phyloP scores from a whole-genome alignment of 2,888 invertebrate species.

The Anthrax anthrax region DNA sequence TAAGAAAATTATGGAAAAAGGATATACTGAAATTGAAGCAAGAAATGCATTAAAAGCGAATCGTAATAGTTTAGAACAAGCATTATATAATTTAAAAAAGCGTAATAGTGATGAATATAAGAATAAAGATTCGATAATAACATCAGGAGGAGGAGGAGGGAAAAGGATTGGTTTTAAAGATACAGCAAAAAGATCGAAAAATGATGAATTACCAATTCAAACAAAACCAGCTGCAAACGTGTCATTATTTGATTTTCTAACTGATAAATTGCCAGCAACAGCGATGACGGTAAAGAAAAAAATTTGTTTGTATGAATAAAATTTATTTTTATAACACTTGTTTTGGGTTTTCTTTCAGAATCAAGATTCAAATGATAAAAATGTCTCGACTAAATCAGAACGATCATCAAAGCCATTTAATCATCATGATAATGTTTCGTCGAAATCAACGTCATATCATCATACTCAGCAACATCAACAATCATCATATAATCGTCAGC shows the following conservation, averaged over 20 bases:
- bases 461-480: background rate
- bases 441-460: background rate
- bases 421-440: background rate
- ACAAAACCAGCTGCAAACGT: conserved; percentile 67
- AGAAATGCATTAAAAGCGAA: conserved; percentile 54
- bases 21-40: conserved; percentile 63
- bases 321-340: background rate
- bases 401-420: background rate
- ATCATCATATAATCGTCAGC: background rate
- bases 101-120: conserved; percentile 40
- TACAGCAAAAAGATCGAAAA: conserved; percentile 17
- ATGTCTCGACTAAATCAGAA: background rate
- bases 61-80: conserved; percentile 58
- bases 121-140: conserved; percentile 11
- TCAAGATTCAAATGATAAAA: background rate
- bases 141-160: conserved; percentile 12
- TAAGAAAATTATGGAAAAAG: conserved; percentile 65
- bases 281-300: conserved; percentile 13
- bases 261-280: conserved; percentile 61
- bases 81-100: conserved; percentile 51
- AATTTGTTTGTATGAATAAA: background rate
- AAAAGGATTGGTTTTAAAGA: conserved; percentile 9
- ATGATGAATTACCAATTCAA: conserved; percentile 42
- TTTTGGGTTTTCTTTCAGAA: conserved; percentile 2
- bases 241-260: conserved; percentile 68